Conservation (phyloP, 2,888 invertebrate species). For the Ennomos erosarius region DNA sequence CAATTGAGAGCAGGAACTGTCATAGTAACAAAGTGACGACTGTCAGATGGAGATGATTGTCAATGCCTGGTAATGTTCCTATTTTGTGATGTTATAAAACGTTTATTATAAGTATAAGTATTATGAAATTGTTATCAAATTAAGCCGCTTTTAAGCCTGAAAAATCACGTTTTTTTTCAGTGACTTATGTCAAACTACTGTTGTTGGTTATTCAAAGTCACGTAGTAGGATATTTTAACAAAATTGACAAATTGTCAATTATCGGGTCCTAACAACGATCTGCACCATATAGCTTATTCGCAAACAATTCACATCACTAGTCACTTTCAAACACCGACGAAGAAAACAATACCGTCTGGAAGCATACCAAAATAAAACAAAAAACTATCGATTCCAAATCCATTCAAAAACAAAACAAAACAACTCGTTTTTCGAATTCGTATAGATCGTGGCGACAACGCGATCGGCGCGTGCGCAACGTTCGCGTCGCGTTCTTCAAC, state of each 20-base stretch:
- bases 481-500: conserved; percentile 75
- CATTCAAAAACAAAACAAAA: conserved; percentile 20
- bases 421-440: conserved; percentile 33
- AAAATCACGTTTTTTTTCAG: background rate
- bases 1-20: conserved; percentile 46
- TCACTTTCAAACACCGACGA: background rate
- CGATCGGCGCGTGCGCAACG: conserved; percentile 75
- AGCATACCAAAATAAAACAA: conserved; percentile 17
- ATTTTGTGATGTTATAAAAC: background rate
- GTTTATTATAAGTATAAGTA: too few relatives aligned
- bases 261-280: conserved; percentile 7
- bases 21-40: conserved; percentile 40
- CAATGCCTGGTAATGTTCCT: conserved; percentile 17
- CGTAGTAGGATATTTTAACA: background rate
- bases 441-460: conserved; percentile 30
- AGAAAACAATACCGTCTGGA: conserved; percentile 6
- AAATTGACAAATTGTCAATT: background rate
- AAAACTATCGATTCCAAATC: conserved; percentile 34
- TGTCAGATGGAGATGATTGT: conserved; percentile 26
- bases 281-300: conserved; percentile 31
- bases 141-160: too few relatives aligned
- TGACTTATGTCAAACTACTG: too few relatives aligned
- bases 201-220: background rate
- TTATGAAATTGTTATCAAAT: background rate
- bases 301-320: conserved; percentile 37